phyloP scores from a whole-genome alignment of 2,797 vertebrate species.

The Jordanella pulchra region DNA sequence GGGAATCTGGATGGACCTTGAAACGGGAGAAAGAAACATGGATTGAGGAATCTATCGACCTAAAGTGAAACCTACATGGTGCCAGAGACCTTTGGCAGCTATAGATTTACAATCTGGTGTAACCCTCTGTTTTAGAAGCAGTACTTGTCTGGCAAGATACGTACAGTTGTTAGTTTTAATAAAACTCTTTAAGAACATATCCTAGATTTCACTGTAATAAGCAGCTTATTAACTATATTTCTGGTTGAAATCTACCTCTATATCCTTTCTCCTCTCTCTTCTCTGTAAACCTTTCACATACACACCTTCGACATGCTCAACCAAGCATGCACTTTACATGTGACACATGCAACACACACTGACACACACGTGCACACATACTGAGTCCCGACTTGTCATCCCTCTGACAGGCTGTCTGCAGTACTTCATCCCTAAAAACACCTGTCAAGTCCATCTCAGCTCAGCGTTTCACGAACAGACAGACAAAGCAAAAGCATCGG shows the following conservation, averaged over 20 bases:
- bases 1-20: too few relatives aligned
- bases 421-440: slow-evolving; percentile 60
- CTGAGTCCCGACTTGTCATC: slow-evolving; percentile 42
- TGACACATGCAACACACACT: slow-evolving; percentile 21
- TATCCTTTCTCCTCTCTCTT: slow-evolving; percentile 14
- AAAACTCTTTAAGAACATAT: not conserved
- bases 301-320: slow-evolving; percentile 55
- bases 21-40: not conserved
- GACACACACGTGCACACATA: slow-evolving; percentile 9
- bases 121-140: not conserved
- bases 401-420: slow-evolving; percentile 66
- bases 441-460: slow-evolving; percentile 48
- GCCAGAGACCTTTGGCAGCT: not conserved
- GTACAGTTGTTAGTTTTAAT: not conserved
- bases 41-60: not conserved
- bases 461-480: slow-evolving; percentile 17
- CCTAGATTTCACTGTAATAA: not conserved
- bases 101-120: slow-evolving; percentile 1
- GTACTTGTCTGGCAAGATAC: not conserved
- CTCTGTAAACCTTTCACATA: slow-evolving; percentile 38
- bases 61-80: not conserved
- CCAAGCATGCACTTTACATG: slow-evolving; percentile 60
- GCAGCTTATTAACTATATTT: slow-evolving; percentile 6
- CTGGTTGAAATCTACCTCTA: not conserved
- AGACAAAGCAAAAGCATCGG: slow-evolving; percentile 13